Percentiles rank a stretch among this genome's conserved stretches.
Conservation (phyloP, 2,113 vertebrate genomes). For the Microtus oregoni region DNA sequence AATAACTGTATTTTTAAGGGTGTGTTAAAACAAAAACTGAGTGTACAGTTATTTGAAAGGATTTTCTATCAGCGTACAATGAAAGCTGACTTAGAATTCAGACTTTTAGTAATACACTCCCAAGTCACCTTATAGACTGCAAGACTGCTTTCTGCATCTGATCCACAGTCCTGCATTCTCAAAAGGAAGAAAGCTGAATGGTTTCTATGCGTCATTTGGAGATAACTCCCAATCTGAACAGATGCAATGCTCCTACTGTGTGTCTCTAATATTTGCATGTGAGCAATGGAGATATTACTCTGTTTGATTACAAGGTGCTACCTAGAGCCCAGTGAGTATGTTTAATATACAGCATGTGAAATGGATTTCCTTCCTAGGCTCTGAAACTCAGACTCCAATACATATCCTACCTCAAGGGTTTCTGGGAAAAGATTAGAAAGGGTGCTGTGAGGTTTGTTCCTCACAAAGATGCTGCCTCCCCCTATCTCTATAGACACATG, state of each 20-base stretch:
- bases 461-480: not conserved
- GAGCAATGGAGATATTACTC: conserved; percentile 18
- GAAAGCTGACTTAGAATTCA: not conserved
- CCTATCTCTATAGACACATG: not conserved
- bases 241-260: not conserved
- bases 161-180: not conserved
- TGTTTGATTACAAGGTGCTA: conserved; percentile 19
- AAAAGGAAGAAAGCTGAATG: not conserved
- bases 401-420: not conserved
- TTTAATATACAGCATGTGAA: conserved; percentile 17
- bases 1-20: conserved; percentile 34
- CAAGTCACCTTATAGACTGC: not conserved
- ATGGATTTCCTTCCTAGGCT: conserved; percentile 10
- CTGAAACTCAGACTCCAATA: conserved; percentile 46
- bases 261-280: conserved; percentile 29
- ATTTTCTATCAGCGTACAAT: not conserved
- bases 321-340: not conserved
- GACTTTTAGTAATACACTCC: not conserved
- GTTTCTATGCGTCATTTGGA: conserved; percentile 12
- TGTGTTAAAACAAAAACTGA: conserved; percentile 17
- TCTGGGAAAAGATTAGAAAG: not conserved
- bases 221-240: conserved; percentile 5
- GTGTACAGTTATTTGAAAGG: not conserved
- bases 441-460: not conserved
- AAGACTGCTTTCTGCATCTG: not conserved